phyloP scores from a whole-genome alignment of 2,797 vertebrate species.

The Podarcis lilfordi region DNA sequence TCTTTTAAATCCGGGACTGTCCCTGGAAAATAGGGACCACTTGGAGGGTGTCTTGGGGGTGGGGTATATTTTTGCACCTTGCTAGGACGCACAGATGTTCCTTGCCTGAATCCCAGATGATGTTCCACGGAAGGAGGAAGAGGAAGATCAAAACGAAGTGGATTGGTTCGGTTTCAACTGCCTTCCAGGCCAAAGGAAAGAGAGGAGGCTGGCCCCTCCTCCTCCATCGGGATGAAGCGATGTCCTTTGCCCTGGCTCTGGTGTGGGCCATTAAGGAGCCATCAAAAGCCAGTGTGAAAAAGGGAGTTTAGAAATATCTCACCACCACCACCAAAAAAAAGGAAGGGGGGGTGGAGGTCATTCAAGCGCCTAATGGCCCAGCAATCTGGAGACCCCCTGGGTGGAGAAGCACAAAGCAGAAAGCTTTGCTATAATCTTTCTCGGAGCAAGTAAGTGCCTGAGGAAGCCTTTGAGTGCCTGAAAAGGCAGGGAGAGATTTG shows the following conservation, averaged over 20 bases:
- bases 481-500: background rate
- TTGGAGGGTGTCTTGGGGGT: background rate
- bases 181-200: background rate
- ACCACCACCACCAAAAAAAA: too few species aligned
- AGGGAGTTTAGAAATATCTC: background rate
- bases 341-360: background rate
- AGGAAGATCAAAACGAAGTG: too few species aligned
- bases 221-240: background rate
- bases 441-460: background rate
- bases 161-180: background rate
- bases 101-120: background rate
- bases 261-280: background rate
- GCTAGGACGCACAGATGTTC: too few species aligned
- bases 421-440: background rate
- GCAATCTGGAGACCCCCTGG: constrained; percentile 10
- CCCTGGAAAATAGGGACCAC: too few species aligned
- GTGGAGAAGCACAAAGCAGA: constrained; percentile 12
- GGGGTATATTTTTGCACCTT: too few species aligned
- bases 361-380: background rate
- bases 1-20: too few species aligned
- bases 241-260: background rate
- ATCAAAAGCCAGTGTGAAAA: background rate
- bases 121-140: background rate
- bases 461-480: background rate
- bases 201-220: background rate